phyloP scores from a whole-genome alignment of 2,888 invertebrate species.

The Tupiocoris notatus region DNA sequence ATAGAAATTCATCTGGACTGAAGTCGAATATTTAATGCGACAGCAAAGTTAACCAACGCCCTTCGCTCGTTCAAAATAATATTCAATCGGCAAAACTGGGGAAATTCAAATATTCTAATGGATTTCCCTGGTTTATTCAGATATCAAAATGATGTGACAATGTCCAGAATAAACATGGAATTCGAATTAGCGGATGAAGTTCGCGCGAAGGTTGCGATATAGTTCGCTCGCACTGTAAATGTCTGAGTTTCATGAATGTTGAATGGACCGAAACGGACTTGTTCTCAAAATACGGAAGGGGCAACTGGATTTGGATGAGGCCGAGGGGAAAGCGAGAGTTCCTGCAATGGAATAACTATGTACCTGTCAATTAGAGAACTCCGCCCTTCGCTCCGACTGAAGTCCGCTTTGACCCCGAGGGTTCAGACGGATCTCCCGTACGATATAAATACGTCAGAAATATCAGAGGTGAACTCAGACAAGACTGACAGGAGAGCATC shows the following conservation, averaged over 20 bases:
- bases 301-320: not conserved
- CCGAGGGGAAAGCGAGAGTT: not conserved
- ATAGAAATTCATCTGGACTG: too few species aligned
- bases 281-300: not conserved
- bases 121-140: constrained; percentile 5
- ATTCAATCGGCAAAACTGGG: not conserved
- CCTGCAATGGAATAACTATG: constrained; percentile 23
- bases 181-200: constrained; percentile 14
- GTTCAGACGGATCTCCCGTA: not conserved
- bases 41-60: not conserved
- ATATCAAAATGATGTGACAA: constrained; percentile 21
- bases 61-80: too few species aligned
- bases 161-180: constrained; percentile 10
- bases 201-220: not conserved
- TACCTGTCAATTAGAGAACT: constrained; percentile 7
- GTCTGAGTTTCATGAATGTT: not conserved
- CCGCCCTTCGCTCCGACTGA: not conserved
- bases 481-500: not conserved
- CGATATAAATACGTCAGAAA: not conserved
- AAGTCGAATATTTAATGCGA: constrained; percentile 7
- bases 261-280: not conserved
- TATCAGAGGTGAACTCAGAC: too few species aligned
- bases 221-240: constrained; percentile 1
- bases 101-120: constrained; percentile 18
- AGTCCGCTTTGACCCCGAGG: not conserved